Percentiles rank a stretch among this genome's conserved stretches.
Evolutionary conservation across 2,797 vertebrate species (phyloP).

Genomic region (Acropternis orthonyx): DNA sequence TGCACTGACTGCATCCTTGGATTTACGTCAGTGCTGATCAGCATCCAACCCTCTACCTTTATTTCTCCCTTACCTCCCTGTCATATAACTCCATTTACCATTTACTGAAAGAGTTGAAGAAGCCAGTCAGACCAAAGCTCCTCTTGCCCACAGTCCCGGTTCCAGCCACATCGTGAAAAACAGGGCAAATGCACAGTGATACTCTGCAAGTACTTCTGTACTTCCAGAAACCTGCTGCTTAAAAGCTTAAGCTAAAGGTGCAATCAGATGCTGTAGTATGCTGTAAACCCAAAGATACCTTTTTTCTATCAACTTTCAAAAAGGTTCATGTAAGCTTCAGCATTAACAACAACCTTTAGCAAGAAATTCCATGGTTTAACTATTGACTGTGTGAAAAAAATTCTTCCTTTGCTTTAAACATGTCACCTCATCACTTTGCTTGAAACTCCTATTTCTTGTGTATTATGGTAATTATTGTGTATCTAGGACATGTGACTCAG

Average conservation of each 20-base stretch:
- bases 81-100: background rate
- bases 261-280: background rate
- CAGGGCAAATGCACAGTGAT: background rate
- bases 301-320: background rate
- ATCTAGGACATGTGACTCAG: background rate
- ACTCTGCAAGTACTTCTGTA: background rate
- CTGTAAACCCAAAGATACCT: background rate
- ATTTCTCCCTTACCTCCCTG: background rate
- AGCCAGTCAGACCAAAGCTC: background rate
- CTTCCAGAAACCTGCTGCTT: background rate
- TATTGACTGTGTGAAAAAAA: background rate
- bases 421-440: background rate
- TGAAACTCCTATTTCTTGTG: background rate
- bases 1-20: background rate
- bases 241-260: background rate
- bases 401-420: background rate
- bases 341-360: background rate
- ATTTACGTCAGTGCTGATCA: background rate
- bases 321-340: background rate
- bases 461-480: background rate
- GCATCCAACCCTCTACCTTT: background rate
- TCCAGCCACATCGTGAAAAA: background rate
- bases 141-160: accelerated
- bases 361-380: background rate
- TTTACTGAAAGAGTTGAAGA: background rate